A percentile compares a stretch with the other conserved stretches of the same genome.
Evolutionary conservation across 1,140 invertebrate genomes (phyloP).

Genomic region (Cheumatopsyche charites): DNA sequence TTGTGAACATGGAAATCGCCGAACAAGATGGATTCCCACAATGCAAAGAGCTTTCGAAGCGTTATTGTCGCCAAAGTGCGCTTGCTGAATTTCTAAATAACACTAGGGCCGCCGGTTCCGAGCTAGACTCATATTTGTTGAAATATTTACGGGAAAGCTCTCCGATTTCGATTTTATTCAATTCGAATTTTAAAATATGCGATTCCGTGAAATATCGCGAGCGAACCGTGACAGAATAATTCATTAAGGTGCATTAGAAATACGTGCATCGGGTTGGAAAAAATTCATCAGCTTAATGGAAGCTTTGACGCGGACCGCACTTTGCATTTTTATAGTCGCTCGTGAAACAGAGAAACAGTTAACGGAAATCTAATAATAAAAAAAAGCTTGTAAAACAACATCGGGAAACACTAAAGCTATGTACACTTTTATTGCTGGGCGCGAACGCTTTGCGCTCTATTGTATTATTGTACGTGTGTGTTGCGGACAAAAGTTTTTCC

Average conservation of each 20-base stretch:
- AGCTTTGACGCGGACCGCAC: too few relatives aligned
- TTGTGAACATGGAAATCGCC: conserved; percentile 25
- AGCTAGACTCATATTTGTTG: too few relatives aligned
- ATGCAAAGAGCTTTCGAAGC: conserved; percentile 18
- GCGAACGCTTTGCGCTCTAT: neutral
- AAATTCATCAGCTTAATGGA: too few relatives aligned
- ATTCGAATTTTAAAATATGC: too few relatives aligned
- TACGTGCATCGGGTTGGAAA: too few relatives aligned
- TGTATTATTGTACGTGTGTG: neutral
- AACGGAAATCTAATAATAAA: conserved; percentile 6
- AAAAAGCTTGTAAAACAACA: neutral
- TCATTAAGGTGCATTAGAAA: too few relatives aligned
- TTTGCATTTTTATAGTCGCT: too few relatives aligned
- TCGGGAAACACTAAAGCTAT: neutral
- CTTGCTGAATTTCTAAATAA: conserved; percentile 11
- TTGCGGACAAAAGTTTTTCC: neutral
- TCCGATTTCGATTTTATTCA: too few relatives aligned
- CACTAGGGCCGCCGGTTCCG: too few relatives aligned
- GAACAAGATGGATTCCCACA: conserved; percentile 20
- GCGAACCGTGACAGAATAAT: too few relatives aligned
- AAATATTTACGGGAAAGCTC: too few relatives aligned
- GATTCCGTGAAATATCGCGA: too few relatives aligned
- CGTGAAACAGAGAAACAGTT: neutral
- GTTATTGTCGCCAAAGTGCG: conserved; percentile 9
- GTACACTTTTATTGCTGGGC: neutral